phyloP scores from a whole-genome alignment of 2,888 invertebrate species.

The Mactromeris polynyma region DNA sequence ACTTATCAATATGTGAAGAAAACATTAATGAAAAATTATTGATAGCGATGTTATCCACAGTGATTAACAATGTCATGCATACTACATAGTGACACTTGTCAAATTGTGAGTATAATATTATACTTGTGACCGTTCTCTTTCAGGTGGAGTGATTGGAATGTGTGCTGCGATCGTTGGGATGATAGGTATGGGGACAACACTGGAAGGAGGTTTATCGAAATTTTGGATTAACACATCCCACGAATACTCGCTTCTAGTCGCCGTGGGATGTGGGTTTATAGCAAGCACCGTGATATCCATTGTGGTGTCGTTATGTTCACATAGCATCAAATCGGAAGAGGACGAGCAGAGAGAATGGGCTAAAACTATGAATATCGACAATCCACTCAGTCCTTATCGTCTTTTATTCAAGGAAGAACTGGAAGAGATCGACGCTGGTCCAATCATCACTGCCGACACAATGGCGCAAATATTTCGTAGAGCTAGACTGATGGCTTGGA shows the following conservation, averaged over 20 bases:
- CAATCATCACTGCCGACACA: conserved; percentile 53
- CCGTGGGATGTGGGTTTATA: conserved; percentile 73
- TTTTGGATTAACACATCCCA: conserved; percentile 78
- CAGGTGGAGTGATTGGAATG: conserved; percentile 77
- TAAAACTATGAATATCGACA: conserved; percentile 79
- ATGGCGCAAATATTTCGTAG: conserved; percentile 69
- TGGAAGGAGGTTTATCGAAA: conserved; percentile 75
- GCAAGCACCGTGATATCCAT: conserved; percentile 75
- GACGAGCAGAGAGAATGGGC: conserved; percentile 77
- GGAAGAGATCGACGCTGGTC: conserved; percentile 59
- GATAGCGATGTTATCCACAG: no score
- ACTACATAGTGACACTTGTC: no score
- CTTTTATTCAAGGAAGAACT: conserved; percentile 77
- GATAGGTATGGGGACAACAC: conserved; percentile 74
- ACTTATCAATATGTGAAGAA: no score
- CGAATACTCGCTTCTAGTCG: conserved; percentile 78
- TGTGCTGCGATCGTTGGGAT: conserved; percentile 70
- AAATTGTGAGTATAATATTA: no score
- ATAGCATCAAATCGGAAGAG: conserved; percentile 67
- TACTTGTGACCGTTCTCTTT: neutral
- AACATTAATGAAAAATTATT: no score
- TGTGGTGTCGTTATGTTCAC: conserved; percentile 75
- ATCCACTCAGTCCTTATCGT: conserved; percentile 78
- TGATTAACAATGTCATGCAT: no score
- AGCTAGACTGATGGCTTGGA: conserved; percentile 52